Conservation (phyloP, 2,113 vertebrate genomes). For the Uropsilus gracilis region DNA sequence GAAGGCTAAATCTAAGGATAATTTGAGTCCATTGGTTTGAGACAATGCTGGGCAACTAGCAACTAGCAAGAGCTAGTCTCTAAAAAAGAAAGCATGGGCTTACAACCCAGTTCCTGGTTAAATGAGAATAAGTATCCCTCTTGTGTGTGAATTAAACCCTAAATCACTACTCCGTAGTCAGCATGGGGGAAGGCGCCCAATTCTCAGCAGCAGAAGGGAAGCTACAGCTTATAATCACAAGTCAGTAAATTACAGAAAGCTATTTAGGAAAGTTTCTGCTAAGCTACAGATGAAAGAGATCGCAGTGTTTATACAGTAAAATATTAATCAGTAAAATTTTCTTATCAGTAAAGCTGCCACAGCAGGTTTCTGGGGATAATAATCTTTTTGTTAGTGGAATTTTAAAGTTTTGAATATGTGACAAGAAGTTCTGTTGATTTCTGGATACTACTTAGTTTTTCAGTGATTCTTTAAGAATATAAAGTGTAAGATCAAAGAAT, state of each 20-base stretch:
- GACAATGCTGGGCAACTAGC: no score
- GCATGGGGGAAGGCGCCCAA: no score
- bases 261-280: neutral
- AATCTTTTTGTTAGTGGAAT: neutral
- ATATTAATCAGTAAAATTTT: neutral
- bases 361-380: neutral
- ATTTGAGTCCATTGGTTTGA: no score
- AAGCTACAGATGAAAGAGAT: neutral
- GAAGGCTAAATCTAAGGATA: no score
- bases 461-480: neutral
- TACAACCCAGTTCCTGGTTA: neutral
- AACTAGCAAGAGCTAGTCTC: no score
- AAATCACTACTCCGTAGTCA: no score
- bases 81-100: no score
- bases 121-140: neutral
- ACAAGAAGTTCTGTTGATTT: conserved; percentile 8
- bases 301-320: neutral
- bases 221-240: neutral
- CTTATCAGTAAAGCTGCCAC: neutral
- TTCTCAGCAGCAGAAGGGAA: neutral
- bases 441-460: neutral
- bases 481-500: neutral
- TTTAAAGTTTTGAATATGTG: neutral
- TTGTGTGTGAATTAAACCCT: neutral
- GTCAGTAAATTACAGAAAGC: neutral